Base-by-base conservation (phyloP, 1,140 invertebrate genomes). In the Pentalonia nigronervosa region DNA sequence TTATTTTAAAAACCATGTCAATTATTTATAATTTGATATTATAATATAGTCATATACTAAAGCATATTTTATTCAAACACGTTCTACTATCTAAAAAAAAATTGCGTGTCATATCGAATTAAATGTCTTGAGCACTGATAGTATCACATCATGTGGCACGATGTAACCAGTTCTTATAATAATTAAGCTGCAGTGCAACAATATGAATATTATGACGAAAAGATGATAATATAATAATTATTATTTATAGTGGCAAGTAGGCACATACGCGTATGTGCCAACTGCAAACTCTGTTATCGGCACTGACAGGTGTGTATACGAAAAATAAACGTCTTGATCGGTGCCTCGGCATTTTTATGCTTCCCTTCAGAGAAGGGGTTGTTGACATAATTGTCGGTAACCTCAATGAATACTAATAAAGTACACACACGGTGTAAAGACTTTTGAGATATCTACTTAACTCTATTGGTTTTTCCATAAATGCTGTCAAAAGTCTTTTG, bases 381-480 rank as follows among this genome's bases (percentile, higher is more conserved):
- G 91, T 53, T 92, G 91, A 92, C 76, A 92, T 83, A 92, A 53
- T 92, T 50, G 30, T 11, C 47, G 21, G 34, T 48, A 23, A 92
- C n/a, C 76, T 14, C 47, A 14, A 30, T 92, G 60, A 92, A 92
- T 81, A 92, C 45, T 92, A 92, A 91, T 91, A 14, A 48, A 30
- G 47, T 23, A 36, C 90, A 92, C 91, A 20, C n/a, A 23, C 76
- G 45, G 30, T n/a, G 56, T 67, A 9, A 50, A 81, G 67, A 50
- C 21, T 92, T 14, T 86, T 2, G 45, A 7, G 41, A 81, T 53
- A 41, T 41, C 41, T 41, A 81, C 76, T 47, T 83, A 41, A 48
- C 84, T 81, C 83, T 92, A 76, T 92, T 92, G 76, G 47, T 92
- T 92, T 92, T 92, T 76, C 34, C 30, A n/a, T 76, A 89, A 89